Evolutionary conservation across 2,888 invertebrate genomes (phyloP), one percentile per base, ranked within the genome.

Genomic region (Heliconius erato): DNA sequence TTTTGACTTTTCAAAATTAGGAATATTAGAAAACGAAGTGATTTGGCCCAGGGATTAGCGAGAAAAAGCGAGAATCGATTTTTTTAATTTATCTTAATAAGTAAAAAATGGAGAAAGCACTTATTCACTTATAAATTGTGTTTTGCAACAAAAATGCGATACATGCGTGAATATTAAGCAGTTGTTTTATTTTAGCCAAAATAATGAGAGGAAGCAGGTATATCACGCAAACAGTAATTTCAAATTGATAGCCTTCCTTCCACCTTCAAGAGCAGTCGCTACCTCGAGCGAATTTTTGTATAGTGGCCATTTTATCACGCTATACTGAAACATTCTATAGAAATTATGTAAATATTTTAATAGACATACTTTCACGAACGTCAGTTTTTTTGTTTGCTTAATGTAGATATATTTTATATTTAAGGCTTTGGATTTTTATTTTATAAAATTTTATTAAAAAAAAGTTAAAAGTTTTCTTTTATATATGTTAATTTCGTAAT

Each of bases 281-380:
- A 76, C 76, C 63, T 63, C 63, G 32, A 76, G 63, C 59, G n/a
- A n/a, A 40, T 35, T 63, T 76, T 76, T 16, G 35, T 1, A 40
- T 26, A 63, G 76, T 63, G n/a, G 40, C 76, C 76, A 63, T 76
- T 63, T 26, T 76, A 35, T 63, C 76, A 76, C 76, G 59, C n/a
- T 11, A 76, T 35, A 19, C 35, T 59, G 3, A 35, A 63, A 63
- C 9, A 16, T 76, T 76, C 35, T 26, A 40, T 63, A 76, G 6
- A 76, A 76, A 26, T 76, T 63, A 76, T 76, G 28, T 32, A 59
- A 74, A 74, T 74, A 59, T 32, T 76, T 32, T 35, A 3, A 54
- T 26, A 76, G 7, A 40, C 35, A 72, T 72, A 72, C 26, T 44
- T 49, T 44, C 72, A 72, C 72, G 72, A 72, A 72, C 44, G 7